A percentile compares a stretch with the other conserved stretches of the same genome.
These are phyloP conservation scores for Neopelma chrysocephalum DNA, from an alignment of 2,797 vertebrate species.

Conservation along the genomic window DNA sequence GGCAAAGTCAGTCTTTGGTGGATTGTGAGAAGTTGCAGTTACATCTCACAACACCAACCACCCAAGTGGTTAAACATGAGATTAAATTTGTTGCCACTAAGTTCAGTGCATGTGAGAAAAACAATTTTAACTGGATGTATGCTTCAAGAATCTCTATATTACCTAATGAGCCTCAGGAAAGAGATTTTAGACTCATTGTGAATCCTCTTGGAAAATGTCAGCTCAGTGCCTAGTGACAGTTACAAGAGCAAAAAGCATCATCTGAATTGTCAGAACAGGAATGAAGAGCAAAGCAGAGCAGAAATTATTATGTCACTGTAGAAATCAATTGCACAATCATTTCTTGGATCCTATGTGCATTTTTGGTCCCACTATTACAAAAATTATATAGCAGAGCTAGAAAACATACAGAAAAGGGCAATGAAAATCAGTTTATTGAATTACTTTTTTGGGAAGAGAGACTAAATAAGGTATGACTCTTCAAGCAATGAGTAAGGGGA, in stretches of 20 bases:
- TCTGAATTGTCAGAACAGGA: constrained; percentile 32
- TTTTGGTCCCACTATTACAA: constrained; percentile 5
- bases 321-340: not conserved
- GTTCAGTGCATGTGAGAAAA: constrained; percentile 18
- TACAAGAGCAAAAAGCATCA: constrained; percentile 20
- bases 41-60: not conserved
- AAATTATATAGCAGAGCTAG: constrained; percentile 4
- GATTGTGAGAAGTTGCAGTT: not conserved
- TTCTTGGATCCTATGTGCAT: not conserved
- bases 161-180: constrained; percentile 45
- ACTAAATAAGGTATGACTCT: not conserved
- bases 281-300: not conserved
- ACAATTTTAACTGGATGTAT: constrained; percentile 1
- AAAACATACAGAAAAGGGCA: constrained; percentile 13
- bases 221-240: constrained; percentile 4
- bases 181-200: constrained; percentile 19
- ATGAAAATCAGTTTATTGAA: constrained; percentile 35
- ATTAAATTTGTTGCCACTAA: not conserved
- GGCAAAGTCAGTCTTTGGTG: not conserved
- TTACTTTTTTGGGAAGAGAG: not conserved
- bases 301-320: not conserved
- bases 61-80: constrained; percentile 12
- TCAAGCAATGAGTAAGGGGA: not conserved
- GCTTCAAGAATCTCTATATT: constrained; percentile 40
- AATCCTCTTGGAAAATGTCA: constrained; percentile 11